Evolutionary conservation across 2,113 vertebrate genomes (phyloP).

Genomic region (Urocitellus parryii): DNA sequence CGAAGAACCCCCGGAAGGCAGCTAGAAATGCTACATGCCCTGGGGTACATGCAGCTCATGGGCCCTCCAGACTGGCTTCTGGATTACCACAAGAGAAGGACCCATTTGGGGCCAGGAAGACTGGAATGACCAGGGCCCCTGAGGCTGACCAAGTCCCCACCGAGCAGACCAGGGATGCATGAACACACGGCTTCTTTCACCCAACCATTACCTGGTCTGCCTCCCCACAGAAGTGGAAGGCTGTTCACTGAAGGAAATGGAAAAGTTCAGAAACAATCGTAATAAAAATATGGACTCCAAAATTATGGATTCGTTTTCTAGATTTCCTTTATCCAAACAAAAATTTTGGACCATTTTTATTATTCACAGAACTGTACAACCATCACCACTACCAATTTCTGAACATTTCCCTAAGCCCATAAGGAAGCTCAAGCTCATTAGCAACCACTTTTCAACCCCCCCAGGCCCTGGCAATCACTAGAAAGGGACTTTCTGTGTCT

Average conservation of each 20-base stretch:
- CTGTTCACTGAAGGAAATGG: fast-evolving
- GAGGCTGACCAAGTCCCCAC: neutral
- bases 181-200: neutral
- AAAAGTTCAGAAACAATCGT: neutral
- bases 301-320: fast-evolving
- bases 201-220: fast-evolving
- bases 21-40: fast-evolving
- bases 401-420: too few relatives aligned
- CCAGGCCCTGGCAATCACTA: too few relatives aligned
- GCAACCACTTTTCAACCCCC: neutral
- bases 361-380: neutral
- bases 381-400: fast-evolving
- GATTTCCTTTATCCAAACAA: neutral
- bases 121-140: too few relatives aligned
- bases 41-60: fast-evolving
- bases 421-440: neutral
- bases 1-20: fast-evolving
- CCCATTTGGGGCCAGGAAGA: too few relatives aligned
- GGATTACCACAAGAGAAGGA: fast-evolving
- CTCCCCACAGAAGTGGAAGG: fast-evolving
- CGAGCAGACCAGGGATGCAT: too few relatives aligned
- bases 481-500: neutral
- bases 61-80: fast-evolving
- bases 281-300: neutral
- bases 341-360: neutral